Conservation (phyloP, 2,113 vertebrate genomes). For the Colistium nudipinnis region DNA sequence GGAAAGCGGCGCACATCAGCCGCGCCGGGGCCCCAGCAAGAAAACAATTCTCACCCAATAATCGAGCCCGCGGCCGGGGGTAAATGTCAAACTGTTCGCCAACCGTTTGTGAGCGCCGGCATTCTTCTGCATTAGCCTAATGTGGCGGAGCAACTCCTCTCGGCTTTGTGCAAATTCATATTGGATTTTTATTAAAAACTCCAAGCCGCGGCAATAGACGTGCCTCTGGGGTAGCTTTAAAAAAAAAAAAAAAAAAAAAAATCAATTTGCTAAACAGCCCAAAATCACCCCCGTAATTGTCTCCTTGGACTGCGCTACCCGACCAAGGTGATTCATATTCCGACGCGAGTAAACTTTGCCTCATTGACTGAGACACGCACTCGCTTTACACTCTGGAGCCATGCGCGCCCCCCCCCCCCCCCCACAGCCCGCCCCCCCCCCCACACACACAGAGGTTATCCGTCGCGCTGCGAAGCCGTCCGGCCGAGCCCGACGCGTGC, state of each 20-base stretch:
- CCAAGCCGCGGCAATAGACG: slow-evolving; percentile 74
- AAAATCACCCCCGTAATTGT: slow-evolving; percentile 76
- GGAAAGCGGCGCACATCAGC: slow-evolving; percentile 54
- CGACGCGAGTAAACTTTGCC: slow-evolving; percentile 62
- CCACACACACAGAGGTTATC: no score
- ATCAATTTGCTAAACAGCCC: slow-evolving; percentile 81
- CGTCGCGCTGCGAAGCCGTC: slow-evolving; percentile 23
- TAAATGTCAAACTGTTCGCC: slow-evolving; percentile 77
- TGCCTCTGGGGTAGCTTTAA: slow-evolving; percentile 77
- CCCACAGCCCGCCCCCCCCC: no score
- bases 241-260: no score
- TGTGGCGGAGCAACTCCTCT: slow-evolving; percentile 69
- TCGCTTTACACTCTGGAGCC: no score
- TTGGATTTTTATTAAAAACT: slow-evolving; percentile 82
- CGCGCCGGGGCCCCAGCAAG: slow-evolving; percentile 57
- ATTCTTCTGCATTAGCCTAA: slow-evolving; percentile 77
- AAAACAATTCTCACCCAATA: slow-evolving; percentile 61
- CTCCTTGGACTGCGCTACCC: slow-evolving; percentile 66
- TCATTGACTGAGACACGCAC: slow-evolving; percentile 9
- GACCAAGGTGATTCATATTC: slow-evolving; percentile 71
- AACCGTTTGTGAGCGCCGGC: slow-evolving; percentile 53
- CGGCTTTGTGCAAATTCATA: slow-evolving; percentile 76
- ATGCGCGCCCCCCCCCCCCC: background rate
- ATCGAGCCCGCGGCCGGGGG: slow-evolving; percentile 62
- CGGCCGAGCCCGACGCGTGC: slow-evolving; percentile 52